Conservation (phyloP, 2,113 vertebrate species). For the Urocitellus parryii region DNA sequence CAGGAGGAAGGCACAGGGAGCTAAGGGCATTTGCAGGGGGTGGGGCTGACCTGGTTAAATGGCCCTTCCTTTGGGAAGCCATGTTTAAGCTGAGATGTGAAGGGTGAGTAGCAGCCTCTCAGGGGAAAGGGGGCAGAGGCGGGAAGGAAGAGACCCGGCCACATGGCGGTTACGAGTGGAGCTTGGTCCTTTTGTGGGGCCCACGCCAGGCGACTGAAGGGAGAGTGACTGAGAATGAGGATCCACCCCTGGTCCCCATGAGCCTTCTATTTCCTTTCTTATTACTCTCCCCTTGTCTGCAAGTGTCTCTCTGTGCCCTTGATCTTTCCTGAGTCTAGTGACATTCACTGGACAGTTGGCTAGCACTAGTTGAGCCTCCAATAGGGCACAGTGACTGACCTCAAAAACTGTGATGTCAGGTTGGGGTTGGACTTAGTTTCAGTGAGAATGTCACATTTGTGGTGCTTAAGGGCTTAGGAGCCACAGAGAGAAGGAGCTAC, state of each 20-base stretch:
- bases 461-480: not conserved
- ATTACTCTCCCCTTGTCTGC: not conserved
- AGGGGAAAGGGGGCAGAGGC: not conserved
- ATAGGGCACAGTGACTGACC: not conserved
- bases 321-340: not conserved
- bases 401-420: not conserved
- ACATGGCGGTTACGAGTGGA: not conserved
- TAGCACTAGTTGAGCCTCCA: not conserved
- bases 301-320: not conserved
- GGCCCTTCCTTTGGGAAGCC: not conserved
- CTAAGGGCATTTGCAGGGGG: not conserved
- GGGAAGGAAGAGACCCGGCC: not conserved
- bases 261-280: not conserved
- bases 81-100: not conserved
- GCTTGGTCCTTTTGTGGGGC: not conserved
- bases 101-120: too few species aligned
- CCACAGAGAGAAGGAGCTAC: not conserved
- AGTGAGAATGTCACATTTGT: not conserved
- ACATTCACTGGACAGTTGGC: not conserved
- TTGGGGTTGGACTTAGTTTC: not conserved
- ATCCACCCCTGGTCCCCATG: not conserved
- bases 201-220: not conserved
- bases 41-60: not conserved
- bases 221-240: not conserved
- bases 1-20: not conserved